A percentile compares a stretch with the other conserved stretches of the same genome.
Evolutionary conservation across 2,113 vertebrate genomes (phyloP).

Genomic region (Cebus imitator): DNA sequence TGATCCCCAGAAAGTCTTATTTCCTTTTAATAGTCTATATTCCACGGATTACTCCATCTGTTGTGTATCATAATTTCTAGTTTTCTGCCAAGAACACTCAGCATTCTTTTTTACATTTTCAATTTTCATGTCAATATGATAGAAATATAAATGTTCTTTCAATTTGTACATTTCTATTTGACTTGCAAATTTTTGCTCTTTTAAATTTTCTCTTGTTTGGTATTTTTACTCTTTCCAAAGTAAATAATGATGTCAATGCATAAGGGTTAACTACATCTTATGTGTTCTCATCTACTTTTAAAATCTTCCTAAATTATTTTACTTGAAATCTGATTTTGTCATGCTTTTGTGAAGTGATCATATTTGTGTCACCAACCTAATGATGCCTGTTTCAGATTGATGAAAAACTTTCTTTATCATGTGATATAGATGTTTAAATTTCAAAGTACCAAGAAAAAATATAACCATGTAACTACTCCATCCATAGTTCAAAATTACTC

Average conservation of each 20-base stretch:
- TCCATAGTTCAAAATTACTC: neutral
- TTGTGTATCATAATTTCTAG: neutral
- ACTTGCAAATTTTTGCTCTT: neutral
- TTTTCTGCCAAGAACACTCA: neutral
- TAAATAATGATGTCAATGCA: neutral
- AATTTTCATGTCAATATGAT: conserved; percentile 11
- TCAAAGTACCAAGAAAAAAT: neutral
- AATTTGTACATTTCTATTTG: neutral
- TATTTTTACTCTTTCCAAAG: neutral
- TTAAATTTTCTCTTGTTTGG: neutral
- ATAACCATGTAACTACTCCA: neutral
- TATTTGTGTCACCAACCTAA: neutral
- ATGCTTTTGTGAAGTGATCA: neutral
- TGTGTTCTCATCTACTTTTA: neutral
- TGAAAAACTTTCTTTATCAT: neutral
- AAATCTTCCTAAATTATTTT: neutral
- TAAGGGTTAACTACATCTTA: neutral
- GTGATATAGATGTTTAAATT: neutral
- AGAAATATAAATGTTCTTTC: conserved; percentile 29
- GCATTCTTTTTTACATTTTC: neutral
- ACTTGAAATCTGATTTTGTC: neutral
- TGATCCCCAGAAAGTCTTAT: fast-evolving
- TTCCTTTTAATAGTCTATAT: neutral
- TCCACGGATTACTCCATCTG: neutral
- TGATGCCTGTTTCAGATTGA: neutral